Evolutionary conservation across 2,797 vertebrate species (phyloP).

Genomic region (Silurus aristotelis): DNA sequence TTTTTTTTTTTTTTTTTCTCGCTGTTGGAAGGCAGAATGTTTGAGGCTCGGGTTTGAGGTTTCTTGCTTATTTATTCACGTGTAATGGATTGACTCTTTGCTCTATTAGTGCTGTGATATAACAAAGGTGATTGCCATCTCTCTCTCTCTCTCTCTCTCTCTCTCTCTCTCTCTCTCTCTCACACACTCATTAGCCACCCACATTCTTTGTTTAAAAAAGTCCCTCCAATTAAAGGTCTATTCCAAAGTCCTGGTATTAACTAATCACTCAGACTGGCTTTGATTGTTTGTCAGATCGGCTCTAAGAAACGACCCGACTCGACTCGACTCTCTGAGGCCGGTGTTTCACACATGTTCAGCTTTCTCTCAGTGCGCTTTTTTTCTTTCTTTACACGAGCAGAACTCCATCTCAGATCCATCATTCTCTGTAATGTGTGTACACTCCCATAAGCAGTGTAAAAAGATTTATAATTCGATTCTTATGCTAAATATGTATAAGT

Average conservation of each 20-base stretch:
- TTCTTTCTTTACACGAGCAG: not conserved
- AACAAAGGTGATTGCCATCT: constrained; percentile 54
- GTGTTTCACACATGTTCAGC: constrained; percentile 62
- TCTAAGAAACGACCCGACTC: constrained; percentile 53
- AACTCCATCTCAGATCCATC: not conserved
- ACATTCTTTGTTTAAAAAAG: constrained; percentile 60
- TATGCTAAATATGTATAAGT: too few species aligned
- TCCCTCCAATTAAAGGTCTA: constrained; percentile 56
- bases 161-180: constrained; percentile 26
- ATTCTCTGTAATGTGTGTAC: not conserved
- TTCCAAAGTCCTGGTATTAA: constrained; percentile 57
- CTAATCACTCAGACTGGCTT: constrained; percentile 58
- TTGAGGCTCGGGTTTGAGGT: constrained; percentile 46
- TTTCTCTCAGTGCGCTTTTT: constrained; percentile 15
- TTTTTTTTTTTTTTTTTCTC: constrained; percentile 53
- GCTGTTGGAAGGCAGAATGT: constrained; percentile 46
- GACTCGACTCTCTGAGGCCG: constrained; percentile 21
- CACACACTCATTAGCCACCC: constrained; percentile 60
- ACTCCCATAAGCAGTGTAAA: too few species aligned
- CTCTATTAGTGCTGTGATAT: constrained; percentile 53
- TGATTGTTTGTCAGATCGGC: constrained; percentile 58
- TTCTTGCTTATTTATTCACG: constrained; percentile 62
- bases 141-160: constrained; percentile 33
- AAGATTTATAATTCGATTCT: not conserved
- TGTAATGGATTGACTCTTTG: constrained; percentile 58